phyloP scores from a whole-genome alignment of 2,113 vertebrate species.

The Cheilinus undulatus region DNA sequence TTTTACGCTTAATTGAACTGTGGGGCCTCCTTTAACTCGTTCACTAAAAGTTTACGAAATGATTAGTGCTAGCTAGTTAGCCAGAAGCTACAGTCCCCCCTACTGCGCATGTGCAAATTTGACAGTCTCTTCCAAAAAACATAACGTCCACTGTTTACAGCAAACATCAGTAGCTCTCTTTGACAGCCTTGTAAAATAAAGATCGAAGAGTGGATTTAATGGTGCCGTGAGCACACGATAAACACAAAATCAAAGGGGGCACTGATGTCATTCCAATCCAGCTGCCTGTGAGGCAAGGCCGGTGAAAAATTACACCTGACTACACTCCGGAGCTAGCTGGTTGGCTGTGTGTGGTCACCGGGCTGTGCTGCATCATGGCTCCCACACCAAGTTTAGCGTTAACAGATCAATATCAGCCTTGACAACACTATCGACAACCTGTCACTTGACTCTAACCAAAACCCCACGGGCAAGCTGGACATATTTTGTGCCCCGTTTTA shows the following conservation, averaged over 20 bases:
- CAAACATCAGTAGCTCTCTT: constrained; percentile 7
- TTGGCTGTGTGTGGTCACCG: constrained; percentile 57
- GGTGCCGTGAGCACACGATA: not conserved
- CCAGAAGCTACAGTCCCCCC: not conserved
- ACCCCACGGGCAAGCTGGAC: not conserved
- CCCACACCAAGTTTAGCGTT: constrained; percentile 36
- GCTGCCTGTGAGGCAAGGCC: constrained; percentile 46
- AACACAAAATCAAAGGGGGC: not conserved
- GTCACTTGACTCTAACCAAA: constrained; percentile 10
- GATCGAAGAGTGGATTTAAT: fast-evolving
- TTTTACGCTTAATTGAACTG: too few relatives aligned
- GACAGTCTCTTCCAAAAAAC: constrained; percentile 57
- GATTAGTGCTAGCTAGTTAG: constrained; percentile 49
- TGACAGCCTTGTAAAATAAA: not conserved
- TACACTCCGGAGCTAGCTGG: constrained; percentile 59
- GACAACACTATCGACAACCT: constrained; percentile 31
- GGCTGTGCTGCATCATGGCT: constrained; percentile 67
- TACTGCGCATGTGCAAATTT: constrained; percentile 64
- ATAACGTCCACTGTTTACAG: constrained; percentile 48
- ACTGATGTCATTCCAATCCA: not conserved
- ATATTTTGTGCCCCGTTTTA: not conserved
- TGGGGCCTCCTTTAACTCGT: not conserved
- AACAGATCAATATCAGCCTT: constrained; percentile 26
- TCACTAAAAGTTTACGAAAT: constrained; percentile 33
- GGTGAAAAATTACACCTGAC: constrained; percentile 70